These are phyloP conservation scores for Athalia cordata DNA, from an alignment of 2,888 invertebrate species.

Conservation along the genomic window DNA sequence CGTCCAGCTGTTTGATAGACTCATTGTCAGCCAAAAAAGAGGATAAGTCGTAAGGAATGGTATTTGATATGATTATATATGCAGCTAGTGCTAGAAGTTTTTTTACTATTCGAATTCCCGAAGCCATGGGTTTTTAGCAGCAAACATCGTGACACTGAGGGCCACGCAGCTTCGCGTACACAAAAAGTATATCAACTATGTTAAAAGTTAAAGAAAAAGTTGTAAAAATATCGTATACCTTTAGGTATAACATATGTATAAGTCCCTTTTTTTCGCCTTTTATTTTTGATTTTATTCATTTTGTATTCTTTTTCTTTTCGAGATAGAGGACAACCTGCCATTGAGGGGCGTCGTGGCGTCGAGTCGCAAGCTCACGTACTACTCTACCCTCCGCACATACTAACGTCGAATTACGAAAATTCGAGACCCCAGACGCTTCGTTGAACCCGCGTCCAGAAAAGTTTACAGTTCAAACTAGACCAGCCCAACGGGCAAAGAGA, in stretches of 20 bases:
- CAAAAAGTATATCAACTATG: background rate
- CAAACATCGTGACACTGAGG: background rate
- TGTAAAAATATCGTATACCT: background rate
- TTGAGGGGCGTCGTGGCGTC: conserved; percentile 39
- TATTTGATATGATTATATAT: background rate
- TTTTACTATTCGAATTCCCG: too few relatives aligned
- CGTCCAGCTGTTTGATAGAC: background rate
- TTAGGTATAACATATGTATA: background rate
- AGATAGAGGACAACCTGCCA: conserved; percentile 12
- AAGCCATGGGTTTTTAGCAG: too few relatives aligned
- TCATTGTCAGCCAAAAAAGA: background rate
- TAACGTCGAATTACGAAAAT: conserved; percentile 44
- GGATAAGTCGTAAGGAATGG: background rate
- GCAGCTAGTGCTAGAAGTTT: too few relatives aligned
- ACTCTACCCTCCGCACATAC: conserved; percentile 37
- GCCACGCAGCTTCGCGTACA: background rate
- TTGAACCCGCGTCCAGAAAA: conserved; percentile 8
- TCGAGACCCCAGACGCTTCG: conserved; percentile 24
- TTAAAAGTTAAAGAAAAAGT: background rate
- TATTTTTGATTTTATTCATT: background rate
- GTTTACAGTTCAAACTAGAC: conserved; percentile 3
- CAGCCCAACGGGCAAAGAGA: conserved; percentile 14
- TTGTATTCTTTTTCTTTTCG: background rate
- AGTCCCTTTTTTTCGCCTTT: background rate
- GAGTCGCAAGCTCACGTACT: conserved; percentile 35